Evolutionary conservation across 2,888 invertebrate genomes (phyloP).

Genomic region (Smittia sp.): DNA sequence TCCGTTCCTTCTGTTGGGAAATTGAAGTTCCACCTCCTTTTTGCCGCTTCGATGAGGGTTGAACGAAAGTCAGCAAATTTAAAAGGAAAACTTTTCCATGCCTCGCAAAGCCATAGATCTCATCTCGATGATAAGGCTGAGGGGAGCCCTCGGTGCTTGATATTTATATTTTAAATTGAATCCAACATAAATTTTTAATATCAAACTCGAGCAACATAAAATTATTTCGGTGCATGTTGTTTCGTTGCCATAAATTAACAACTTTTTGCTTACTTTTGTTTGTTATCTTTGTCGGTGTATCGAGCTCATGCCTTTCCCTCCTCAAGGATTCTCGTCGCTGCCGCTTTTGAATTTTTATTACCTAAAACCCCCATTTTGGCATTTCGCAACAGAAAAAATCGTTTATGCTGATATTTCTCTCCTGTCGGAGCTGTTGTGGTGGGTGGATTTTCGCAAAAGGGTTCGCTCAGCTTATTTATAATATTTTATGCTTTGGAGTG

Average conservation of each 20-base stretch:
- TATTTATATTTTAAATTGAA: slow-evolving; percentile 39
- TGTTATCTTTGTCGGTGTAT: slow-evolving; percentile 36
- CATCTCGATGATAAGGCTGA: slow-evolving; percentile 24
- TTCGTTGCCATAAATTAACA: slow-evolving; percentile 37
- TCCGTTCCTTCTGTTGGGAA: too few relatives aligned
- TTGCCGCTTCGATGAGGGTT: neutral
- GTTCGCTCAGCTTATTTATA: slow-evolving; percentile 34
- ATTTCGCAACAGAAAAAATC: neutral
- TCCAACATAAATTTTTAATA: slow-evolving; percentile 40
- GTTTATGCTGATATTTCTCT: neutral
- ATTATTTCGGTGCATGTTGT: slow-evolving; percentile 39
- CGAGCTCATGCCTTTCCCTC: neutral
- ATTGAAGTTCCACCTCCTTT: slow-evolving; percentile 1
- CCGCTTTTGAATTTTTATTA: slow-evolving; percentile 26
- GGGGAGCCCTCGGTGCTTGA: slow-evolving; percentile 6
- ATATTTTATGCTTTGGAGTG: slow-evolving; percentile 26
- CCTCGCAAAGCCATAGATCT: slow-evolving; percentile 9
- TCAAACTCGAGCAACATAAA: slow-evolving; percentile 34
- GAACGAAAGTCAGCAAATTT: slow-evolving; percentile 16
- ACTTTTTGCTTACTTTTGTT: slow-evolving; percentile 33
- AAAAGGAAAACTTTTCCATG: neutral
- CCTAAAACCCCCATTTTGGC: slow-evolving; percentile 23
- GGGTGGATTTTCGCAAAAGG: slow-evolving; percentile 20
- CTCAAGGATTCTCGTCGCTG: slow-evolving; percentile 13
- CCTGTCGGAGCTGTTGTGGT: neutral